Evolutionary conservation across 2,797 vertebrate genomes (phyloP), one percentile per base, ranked within the genome.

Genomic region (Falco concolor): DNA sequence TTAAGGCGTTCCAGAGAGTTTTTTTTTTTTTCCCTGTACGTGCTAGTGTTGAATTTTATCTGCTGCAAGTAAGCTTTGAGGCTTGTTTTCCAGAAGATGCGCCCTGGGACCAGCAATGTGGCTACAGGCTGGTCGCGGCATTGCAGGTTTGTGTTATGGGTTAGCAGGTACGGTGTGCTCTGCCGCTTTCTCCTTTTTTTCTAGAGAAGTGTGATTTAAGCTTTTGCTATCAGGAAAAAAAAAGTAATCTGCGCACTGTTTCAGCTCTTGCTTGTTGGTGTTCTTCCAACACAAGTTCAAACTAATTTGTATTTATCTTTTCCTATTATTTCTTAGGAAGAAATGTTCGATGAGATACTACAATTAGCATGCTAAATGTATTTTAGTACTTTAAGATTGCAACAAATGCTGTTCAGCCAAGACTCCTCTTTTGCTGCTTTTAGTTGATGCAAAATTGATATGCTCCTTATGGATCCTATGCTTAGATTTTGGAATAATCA

Each of bases 21-120:
- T 10, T 5, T 40, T 40, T 40, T 40, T 40, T 65, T 69, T 74
- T 12, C 44, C 12, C 20, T 63, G 22, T 28, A 3, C 0, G 0
- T 54, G 24, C 40, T 50, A 5, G 12, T 12, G 2, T 44, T 44
- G 10, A 2, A 12, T 22, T 22, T 10, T 38, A 4, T 30, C 38
- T 44, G 53, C 8, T 50, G 23, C 28, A 28, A 19, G 9, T 27
- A 14, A 78, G 18, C 34, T 68, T 56, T 3, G n/a, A 56, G 70
- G 13, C 17, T 50, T 23, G 10, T n/a, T 65, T 49, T 79, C 15
- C 22, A 14, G n/a, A 11, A 40, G 14, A 9, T 0, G 18, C 1
- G 0, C 83, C 20, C 19, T 22, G 57, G 34, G 13, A 8, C 9
- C 16, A 24, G 78, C 1, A 0, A 0, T 15, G 60, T 8, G 36